Evolutionary conservation across 2,113 vertebrate genomes (phyloP).

Genomic region (Terrapene triunguis): DNA sequence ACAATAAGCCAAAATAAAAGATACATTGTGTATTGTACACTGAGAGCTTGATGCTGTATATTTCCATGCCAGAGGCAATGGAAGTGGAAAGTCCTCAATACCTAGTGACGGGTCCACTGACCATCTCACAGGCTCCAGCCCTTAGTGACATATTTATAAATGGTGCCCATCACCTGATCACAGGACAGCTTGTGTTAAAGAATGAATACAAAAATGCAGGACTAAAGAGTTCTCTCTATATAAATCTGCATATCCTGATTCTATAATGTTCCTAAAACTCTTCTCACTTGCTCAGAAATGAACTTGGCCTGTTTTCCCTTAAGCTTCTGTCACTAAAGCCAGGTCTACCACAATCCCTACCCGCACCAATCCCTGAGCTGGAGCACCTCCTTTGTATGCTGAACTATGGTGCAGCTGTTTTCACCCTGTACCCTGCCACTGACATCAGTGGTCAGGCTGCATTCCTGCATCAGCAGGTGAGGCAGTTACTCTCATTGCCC

Average conservation of each 20-base stretch:
- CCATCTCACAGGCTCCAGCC: not conserved
- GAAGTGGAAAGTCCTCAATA: not conserved
- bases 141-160: not conserved
- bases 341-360: fast-evolving
- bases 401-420: not conserved
- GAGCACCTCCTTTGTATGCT: not conserved
- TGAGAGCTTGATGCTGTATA: not conserved
- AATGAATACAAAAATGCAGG: not conserved
- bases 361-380: fast-evolving
- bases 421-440: not conserved
- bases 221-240: not conserved
- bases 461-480: not conserved
- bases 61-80: not conserved
- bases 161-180: fast-evolving
- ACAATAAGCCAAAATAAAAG: not conserved
- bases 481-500: not conserved
- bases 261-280: not conserved
- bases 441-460: not conserved
- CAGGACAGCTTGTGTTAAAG: not conserved
- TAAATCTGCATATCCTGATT: not conserved
- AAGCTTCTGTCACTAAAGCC: not conserved
- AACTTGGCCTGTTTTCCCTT: not conserved
- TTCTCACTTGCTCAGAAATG: not conserved
- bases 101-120: not conserved
- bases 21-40: not conserved